Conservation (phyloP, 2,797 vertebrate genomes). For the Florisuga fusca region DNA sequence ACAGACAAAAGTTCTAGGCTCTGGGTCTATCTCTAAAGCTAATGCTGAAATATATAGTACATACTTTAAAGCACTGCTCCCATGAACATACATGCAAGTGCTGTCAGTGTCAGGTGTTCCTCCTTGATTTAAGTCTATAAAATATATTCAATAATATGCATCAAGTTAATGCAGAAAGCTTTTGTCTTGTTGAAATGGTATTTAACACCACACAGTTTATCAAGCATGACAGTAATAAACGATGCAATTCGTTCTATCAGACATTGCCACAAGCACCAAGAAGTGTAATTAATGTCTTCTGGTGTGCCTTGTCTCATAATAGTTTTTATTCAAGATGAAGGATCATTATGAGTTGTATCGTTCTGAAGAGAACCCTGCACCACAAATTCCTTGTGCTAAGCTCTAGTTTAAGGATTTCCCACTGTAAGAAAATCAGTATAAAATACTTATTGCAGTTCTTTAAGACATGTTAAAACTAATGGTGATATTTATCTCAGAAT, state of each 20-base stretch:
- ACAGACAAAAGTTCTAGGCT: not conserved
- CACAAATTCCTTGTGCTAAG: not conserved
- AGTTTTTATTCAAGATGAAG: not conserved
- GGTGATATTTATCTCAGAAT: not conserved
- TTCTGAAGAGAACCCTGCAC: not conserved
- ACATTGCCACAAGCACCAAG: slow-evolving; percentile 35
- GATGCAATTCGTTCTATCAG: not conserved
- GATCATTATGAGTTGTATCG: not conserved
- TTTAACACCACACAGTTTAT: not conserved
- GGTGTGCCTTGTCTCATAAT: not conserved
- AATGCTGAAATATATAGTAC: not conserved
- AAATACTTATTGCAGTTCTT: not conserved
- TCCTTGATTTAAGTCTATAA: not conserved
- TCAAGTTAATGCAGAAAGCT: not conserved
- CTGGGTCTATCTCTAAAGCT: not conserved
- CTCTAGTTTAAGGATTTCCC: not conserved
- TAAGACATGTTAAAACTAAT: not conserved
- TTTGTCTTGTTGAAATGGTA: not conserved
- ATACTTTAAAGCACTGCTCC: not conserved
- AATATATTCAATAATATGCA: not conserved
- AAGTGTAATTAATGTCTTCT: slow-evolving; percentile 45
- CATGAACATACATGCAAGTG: fast-evolving
- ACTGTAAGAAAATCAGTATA: not conserved
- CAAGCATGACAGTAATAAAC: slow-evolving; percentile 28
- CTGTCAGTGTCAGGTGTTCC: not conserved